Conservation (phyloP, 2,888 invertebrate genomes). For the Hoplodrina ambigua region DNA sequence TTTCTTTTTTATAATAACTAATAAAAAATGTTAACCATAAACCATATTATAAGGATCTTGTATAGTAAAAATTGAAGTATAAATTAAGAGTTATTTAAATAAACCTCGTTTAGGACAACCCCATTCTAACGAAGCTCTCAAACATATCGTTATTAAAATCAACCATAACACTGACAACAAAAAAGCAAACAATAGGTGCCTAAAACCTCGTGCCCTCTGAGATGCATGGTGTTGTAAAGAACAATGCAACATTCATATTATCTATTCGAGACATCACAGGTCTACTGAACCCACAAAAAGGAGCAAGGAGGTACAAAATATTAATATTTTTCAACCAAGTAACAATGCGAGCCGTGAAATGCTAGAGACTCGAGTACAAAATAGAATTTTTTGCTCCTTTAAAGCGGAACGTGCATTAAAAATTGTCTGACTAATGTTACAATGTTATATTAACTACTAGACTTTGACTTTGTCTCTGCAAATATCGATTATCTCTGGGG, state of each 20-base stretch:
- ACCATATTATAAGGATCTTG: no score
- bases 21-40: no score
- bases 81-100: not conserved
- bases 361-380: constrained; percentile 26
- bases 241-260: constrained; percentile 73
- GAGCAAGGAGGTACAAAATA: constrained; percentile 63
- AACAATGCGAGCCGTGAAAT: constrained; percentile 62
- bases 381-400: constrained; percentile 23
- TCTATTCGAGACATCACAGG: constrained; percentile 77
- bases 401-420: constrained; percentile 6
- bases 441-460: not conserved
- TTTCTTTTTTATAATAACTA: no score
- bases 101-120: constrained; percentile 9
- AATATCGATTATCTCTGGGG: no score
- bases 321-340: constrained; percentile 71
- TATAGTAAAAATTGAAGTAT: not conserved
- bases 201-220: constrained; percentile 59
- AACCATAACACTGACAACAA: constrained; percentile 41
- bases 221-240: constrained; percentile 65
- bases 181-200: constrained; percentile 58
- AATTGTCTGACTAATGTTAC: constrained; percentile 19
- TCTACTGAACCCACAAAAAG: constrained; percentile 65
- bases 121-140: constrained; percentile 3
- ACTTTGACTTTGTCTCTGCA: no score
- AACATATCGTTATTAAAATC: constrained; percentile 56